phyloP scores from a whole-genome alignment of 2,113 vertebrate species.

The Oreochromis aureus region DNA sequence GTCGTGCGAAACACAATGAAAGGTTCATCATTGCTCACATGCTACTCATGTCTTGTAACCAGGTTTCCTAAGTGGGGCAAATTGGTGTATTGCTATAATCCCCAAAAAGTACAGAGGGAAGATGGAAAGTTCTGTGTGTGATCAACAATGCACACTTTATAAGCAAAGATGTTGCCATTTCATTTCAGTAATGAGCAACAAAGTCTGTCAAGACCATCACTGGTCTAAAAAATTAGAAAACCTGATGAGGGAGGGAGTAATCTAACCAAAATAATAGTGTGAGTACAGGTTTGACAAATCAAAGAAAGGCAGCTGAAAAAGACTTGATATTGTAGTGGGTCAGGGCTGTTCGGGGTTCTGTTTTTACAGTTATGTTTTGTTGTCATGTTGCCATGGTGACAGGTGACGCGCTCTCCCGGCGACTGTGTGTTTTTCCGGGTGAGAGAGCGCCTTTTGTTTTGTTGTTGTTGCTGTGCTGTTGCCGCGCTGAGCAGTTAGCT shows the following conservation, averaged over 20 bases:
- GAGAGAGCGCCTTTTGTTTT: no score
- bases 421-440: no score
- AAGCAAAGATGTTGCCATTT: background rate
- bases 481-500: no score
- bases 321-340: background rate
- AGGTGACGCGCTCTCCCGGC: no score
- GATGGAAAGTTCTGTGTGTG: background rate
- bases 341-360: no score
- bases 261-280: no score
- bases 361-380: no score
- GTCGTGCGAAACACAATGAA: background rate
- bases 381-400: no score
- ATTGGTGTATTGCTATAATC: background rate
- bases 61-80: background rate
- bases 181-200: background rate
- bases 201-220: background rate
- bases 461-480: no score
- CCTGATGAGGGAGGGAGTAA: background rate
- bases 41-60: background rate
- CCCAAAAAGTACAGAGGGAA: background rate
- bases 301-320: background rate
- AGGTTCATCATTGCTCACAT: background rate
- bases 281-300: background rate
- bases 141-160: background rate
- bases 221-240: background rate